Base-by-base conservation (phyloP, 2,113 vertebrate species). In the Scomber scombrus region DNA sequence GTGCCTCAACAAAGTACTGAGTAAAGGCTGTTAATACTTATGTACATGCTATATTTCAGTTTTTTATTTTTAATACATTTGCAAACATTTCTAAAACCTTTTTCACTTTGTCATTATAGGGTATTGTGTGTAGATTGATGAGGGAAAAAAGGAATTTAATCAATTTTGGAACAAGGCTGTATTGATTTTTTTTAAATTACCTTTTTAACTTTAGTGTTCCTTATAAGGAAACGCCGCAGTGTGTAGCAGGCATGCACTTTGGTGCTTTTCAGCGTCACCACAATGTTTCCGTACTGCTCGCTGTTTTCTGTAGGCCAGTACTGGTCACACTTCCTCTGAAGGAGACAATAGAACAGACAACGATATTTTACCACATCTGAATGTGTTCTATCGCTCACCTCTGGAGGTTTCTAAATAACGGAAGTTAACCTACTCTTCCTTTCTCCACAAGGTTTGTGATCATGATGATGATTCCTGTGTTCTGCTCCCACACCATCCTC, bases 401-500 rank as follows among this genome's bases (percentile, higher is more conserved):
- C 8, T 23, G 21, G 34, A 7, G 34, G 8, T 19, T 58, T 66
- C 14, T 31, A 26, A 54, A 15, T 8, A 2, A 43, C 6, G 3
- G 12, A 47, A 26, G 51, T 29, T 18, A 74, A 94, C 97, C 87
- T 96, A 99, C 98, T 91, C 98, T 94, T 89, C 98, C 98, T 94
- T 99, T 99, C 91, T 99, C 98, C 93, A 99, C 98, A 54, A 99
- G 96, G 93, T 99, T 99, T 8, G 98, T 99, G 89, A 99, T 99
- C 98, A 99, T 99, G 89, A 99, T 89, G 87, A 99, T 98, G 93
- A 98, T 96, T 84, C 96, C 96, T 46, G 97, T 97, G 86, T 98
- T 99, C 91, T 99, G 98, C 91, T 99, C 98, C 98, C 98, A 99
- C 91, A 99, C 95, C 98, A 99, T 99, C 88, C 98, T 97, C 98